Conservation (phyloP, 2,888 invertebrate species). For the Sinodicranocentrus sp. region DNA sequence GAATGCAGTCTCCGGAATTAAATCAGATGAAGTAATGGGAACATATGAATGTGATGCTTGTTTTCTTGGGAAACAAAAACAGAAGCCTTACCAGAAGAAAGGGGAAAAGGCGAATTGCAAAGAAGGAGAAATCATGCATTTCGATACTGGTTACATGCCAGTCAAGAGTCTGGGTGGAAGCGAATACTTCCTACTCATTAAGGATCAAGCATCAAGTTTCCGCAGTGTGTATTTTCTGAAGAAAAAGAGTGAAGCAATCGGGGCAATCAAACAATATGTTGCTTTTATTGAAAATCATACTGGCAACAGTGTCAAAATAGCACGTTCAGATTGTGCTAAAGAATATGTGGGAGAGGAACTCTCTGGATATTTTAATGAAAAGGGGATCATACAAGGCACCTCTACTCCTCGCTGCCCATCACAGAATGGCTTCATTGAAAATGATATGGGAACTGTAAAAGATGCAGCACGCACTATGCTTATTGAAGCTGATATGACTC, state of each 20-base stretch:
- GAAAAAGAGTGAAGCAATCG: constrained; percentile 29
- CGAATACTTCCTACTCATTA: constrained; percentile 50
- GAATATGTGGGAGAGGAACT: no score
- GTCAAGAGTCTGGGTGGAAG: constrained; percentile 31
- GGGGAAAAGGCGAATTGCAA: background rate
- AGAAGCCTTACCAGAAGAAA: constrained; percentile 17
- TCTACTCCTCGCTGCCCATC: constrained; percentile 77
- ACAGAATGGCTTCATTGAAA: constrained; percentile 77
- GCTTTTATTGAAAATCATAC: constrained; percentile 52
- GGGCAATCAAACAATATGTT: constrained; percentile 21
- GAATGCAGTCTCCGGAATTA: constrained; percentile 50
- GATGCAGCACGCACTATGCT: constrained; percentile 77
- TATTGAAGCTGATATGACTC: constrained; percentile 73
- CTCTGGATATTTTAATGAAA: constrained; percentile 69
- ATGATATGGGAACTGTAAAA: constrained; percentile 77
- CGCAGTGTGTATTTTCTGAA: constrained; percentile 44
- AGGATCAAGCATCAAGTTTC: constrained; percentile 61
- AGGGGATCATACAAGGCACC: constrained; percentile 77
- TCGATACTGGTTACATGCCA: constrained; percentile 56
- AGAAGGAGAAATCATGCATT: constrained; percentile 46
- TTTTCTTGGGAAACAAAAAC: constrained; percentile 17
- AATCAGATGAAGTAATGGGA: no score
- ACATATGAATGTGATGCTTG: constrained; percentile 31
- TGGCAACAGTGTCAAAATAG: constrained; percentile 48
- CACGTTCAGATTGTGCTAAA: constrained; percentile 46